Percentiles rank a stretch among this genome's conserved stretches.
These are phyloP conservation scores for Syritta pipiens DNA, from an alignment of 2,888 invertebrate genomes.

Conservation along the genomic window DNA sequence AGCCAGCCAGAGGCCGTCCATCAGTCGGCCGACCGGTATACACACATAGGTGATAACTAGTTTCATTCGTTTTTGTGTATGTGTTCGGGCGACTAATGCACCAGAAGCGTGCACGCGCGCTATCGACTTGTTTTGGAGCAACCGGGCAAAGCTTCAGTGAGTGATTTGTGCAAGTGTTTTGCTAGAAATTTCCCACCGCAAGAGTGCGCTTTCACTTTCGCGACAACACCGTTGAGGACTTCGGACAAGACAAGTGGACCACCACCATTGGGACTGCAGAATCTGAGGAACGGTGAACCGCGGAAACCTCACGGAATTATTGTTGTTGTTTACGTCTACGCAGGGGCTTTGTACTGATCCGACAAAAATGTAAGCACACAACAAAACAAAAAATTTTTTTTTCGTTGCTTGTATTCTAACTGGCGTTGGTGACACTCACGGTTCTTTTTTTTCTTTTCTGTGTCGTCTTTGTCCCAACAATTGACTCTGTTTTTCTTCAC, in stretches of 20 bases:
- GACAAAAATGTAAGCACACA: constrained; percentile 67
- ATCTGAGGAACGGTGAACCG: too few relatives aligned
- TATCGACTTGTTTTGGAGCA: constrained; percentile 43
- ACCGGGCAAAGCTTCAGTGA: constrained; percentile 3
- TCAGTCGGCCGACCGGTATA: constrained; percentile 45
- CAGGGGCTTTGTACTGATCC: constrained; percentile 29
- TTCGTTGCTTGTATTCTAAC: too few relatives aligned
- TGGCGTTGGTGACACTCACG: constrained; percentile 39
- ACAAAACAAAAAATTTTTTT: background rate
- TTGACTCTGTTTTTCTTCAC: constrained; percentile 45
- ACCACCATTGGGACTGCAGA: background rate
- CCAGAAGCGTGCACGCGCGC: constrained; percentile 28
- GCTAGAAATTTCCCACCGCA: constrained; percentile 49
- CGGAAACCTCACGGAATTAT: constrained; percentile 34
- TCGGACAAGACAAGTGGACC: constrained; percentile 8
- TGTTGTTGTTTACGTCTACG: constrained; percentile 10
- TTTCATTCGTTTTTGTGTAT: constrained; percentile 28
- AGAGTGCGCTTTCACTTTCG: constrained; percentile 64
- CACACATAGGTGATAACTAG: constrained; percentile 51
- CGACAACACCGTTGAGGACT: constrained; percentile 22
- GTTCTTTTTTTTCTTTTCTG: constrained; percentile 4
- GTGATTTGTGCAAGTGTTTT: constrained; percentile 43
- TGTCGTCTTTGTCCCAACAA: constrained; percentile 51
- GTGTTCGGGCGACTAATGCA: constrained; percentile 23
- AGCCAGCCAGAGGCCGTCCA: constrained; percentile 10